Percentiles rank a stretch among this genome's conserved stretches.
Evolutionary conservation across 2,888 invertebrate species (phyloP).

Genomic region (Drosophila affinis): DNA sequence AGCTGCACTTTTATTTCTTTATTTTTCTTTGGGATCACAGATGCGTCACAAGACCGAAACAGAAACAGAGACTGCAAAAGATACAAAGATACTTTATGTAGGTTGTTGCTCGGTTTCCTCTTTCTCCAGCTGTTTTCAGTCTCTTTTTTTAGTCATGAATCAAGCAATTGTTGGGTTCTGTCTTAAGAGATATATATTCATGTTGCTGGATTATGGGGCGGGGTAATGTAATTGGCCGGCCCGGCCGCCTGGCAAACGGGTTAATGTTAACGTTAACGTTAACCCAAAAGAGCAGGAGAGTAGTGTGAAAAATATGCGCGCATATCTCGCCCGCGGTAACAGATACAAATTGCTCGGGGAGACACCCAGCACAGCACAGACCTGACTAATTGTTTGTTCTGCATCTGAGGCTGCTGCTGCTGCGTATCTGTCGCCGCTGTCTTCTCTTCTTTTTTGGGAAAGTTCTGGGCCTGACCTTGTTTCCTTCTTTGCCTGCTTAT

Average conservation of each 20-base stretch:
- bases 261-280: constrained; percentile 47
- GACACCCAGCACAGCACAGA: constrained; percentile 15
- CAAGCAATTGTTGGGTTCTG: constrained; percentile 64
- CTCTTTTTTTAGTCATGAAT: constrained; percentile 58
- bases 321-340: constrained; percentile 25
- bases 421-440: constrained; percentile 20
- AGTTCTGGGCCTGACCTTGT: constrained; percentile 72
- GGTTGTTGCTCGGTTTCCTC: constrained; percentile 29
- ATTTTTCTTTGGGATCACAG: constrained; percentile 12
- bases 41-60: constrained; percentile 29
- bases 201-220: constrained; percentile 54
- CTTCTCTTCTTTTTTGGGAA: constrained; percentile 52
- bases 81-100: constrained; percentile 42
- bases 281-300: constrained; percentile 24
- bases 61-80: constrained; percentile 22
- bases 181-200: constrained; percentile 49
- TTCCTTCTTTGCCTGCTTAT: constrained; percentile 24
- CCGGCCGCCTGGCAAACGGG: constrained; percentile 43
- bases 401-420: constrained; percentile 25
- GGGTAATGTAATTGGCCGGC: constrained; percentile 68
- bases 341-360: constrained; percentile 39
- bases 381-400: constrained; percentile 51
- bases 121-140: constrained; percentile 21
- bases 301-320: constrained; percentile 34
- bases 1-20: constrained; percentile 29